Evolutionary conservation across 2,113 vertebrate species (phyloP), one percentile per base, ranked within the genome.

Genomic region (Hippocampus abdominalis): DNA sequence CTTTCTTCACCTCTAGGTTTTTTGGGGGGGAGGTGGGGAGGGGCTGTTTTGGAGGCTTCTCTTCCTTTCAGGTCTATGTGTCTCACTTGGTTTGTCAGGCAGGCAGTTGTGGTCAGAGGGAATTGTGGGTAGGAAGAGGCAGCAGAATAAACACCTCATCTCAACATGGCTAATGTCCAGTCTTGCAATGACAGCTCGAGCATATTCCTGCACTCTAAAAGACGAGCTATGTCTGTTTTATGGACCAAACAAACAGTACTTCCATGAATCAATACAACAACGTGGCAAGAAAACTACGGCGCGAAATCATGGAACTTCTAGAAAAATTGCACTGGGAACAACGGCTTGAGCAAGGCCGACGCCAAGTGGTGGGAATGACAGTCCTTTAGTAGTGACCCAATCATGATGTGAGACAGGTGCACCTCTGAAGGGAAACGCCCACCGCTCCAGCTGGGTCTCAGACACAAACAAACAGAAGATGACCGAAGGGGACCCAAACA

Each of bases 101-200:
- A 53, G 71, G 72, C 81, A 84, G 70, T 69, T 87, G 86, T 84
- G 86, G 83, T 87, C 70, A 72, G 70, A 53, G 81, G 54, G 77
- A 77, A 80, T 78, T 80, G 85, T 73, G 72, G 79, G 68, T 40
- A 81, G 70, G 70, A 81, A 65, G 78, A 80, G 68, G 72, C 72
- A 70, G 73, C 71, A 51, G 73, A 82, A 86, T 73, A 84, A 86
- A 86, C 84, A 87, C 3, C 42, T 39, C 71, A 66, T 82, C 68
- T 73, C 66, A 6, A 71, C 66, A 75, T 72, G 70, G 57, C 54
- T 65, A 53, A 74, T 69, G 81, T 87, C 85, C 83, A 80, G 56
- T 63, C 64, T 66, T 68, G 80, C 73, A 72, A 81, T 81, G 84
- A 79, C 78, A 78, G 25, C 57, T 29, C 7, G 15, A 16, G 23